A percentile compares a stretch with the other conserved stretches of the same genome.
Conservation (phyloP, 2,888 invertebrate species). For the Dioctria linearis region DNA sequence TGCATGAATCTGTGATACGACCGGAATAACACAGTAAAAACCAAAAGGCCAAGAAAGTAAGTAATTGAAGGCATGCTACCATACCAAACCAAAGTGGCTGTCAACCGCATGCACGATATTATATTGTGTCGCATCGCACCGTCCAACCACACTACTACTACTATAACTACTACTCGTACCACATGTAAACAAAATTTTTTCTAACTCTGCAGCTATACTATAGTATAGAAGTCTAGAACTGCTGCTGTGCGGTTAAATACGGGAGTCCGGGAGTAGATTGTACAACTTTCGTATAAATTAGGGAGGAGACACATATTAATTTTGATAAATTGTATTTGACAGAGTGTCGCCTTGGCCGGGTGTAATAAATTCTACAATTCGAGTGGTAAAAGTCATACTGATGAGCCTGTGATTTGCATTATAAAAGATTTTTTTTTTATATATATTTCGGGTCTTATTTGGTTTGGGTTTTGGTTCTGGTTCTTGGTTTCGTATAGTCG, state of each 20-base stretch:
- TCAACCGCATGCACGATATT: constrained; percentile 13
- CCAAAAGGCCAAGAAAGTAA: constrained; percentile 10
- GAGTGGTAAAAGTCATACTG: constrained; percentile 11
- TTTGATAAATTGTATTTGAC: constrained; percentile 24
- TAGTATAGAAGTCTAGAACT: too few relatives aligned
- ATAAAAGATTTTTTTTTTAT: neutral
- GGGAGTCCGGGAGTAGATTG: too few relatives aligned
- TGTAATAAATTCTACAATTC: constrained; percentile 15
- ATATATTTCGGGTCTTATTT: too few relatives aligned
- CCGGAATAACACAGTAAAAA: neutral
- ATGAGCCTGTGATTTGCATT: constrained; percentile 21
- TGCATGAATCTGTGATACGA: neutral
- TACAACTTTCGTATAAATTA: too few relatives aligned
- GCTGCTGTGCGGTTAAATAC: too few relatives aligned
- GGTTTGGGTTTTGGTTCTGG: too few relatives aligned
- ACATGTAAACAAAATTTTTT: neutral
- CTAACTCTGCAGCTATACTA: neutral
- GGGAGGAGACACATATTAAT: constrained; percentile 7
- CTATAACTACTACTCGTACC: neutral
- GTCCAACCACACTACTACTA: too few relatives aligned
- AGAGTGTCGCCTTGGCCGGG: constrained; percentile 12
- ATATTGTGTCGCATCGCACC: too few relatives aligned
- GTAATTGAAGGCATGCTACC: constrained; percentile 13
- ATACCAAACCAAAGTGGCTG: constrained; percentile 1
- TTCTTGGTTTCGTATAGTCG: too few relatives aligned